A percentile compares a stretch with the other conserved stretches of the same genome.
Conservation (phyloP, 1,140 invertebrate genomes). For the Latrodectus geometricus region DNA sequence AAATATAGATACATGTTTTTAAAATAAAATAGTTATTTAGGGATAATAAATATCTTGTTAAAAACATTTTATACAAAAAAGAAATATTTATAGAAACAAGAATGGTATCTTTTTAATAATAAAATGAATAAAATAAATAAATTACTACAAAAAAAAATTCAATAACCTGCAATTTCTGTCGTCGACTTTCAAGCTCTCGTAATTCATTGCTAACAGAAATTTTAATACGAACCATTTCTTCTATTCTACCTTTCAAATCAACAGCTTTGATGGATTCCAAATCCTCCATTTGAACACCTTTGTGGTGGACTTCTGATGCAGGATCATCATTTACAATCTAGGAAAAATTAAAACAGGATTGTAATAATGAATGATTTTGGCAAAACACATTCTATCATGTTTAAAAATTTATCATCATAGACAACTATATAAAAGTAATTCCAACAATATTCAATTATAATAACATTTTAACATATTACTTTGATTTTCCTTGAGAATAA, state of each 20-base stretch:
- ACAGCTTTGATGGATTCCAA: slow-evolving; percentile 80
- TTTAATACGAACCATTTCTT: slow-evolving; percentile 92
- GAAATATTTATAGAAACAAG: too few species aligned
- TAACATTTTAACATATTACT: neutral
- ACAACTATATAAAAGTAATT: neutral
- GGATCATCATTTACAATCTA: slow-evolving; percentile 78
- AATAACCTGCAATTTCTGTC: slow-evolving; percentile 80
- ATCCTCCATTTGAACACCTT: slow-evolving; percentile 81
- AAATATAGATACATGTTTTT: too few species aligned
- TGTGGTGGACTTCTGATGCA: slow-evolving; percentile 75
- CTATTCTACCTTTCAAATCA: slow-evolving; percentile 86
- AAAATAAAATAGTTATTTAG: too few species aligned
- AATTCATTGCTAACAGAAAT: slow-evolving; percentile 91
- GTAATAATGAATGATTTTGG: neutral
- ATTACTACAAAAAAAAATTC: too few species aligned
- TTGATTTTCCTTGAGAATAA: neutral
- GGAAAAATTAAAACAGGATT: slow-evolving; percentile 63
- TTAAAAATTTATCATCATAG: neutral
- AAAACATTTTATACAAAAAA: too few species aligned
- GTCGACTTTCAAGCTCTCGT: slow-evolving; percentile 86
- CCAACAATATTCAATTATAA: neutral
- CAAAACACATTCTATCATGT: neutral
- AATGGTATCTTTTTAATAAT: too few species aligned
- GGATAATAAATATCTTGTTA: too few species aligned
- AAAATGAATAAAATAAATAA: too few species aligned